A percentile compares a stretch with the other conserved stretches of the same genome.
Conservation (phyloP, 2,797 vertebrate species). For the Pangasius krempfi region DNA sequence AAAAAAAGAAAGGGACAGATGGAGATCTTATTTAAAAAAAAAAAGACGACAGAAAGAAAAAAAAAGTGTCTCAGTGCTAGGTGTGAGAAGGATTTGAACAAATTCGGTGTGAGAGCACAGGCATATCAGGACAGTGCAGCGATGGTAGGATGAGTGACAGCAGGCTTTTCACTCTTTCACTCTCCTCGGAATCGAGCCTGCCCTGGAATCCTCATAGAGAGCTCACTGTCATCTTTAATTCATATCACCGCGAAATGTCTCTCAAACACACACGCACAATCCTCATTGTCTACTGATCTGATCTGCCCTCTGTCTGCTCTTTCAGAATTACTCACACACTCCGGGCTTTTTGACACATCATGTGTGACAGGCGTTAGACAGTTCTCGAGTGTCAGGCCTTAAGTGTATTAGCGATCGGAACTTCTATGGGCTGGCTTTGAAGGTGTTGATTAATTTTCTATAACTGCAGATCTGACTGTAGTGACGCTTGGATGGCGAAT, state of each 20-base stretch:
- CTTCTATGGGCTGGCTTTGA: not conserved
- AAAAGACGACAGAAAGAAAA: not conserved
- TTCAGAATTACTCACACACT: slow-evolving; percentile 42
- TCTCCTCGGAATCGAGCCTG: slow-evolving; percentile 34
- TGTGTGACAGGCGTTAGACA: slow-evolving; percentile 31
- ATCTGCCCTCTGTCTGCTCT: slow-evolving; percentile 28
- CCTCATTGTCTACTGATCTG: slow-evolving; percentile 48
- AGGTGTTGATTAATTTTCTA: not conserved
- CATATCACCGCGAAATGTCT: slow-evolving; percentile 40
- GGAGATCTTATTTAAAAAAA: not conserved
- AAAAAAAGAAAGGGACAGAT: not conserved
- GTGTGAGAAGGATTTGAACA: not conserved
- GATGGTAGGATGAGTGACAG: slow-evolving; percentile 52
- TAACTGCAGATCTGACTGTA: not conserved
- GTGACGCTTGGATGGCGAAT: too few species aligned
- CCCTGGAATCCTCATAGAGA: slow-evolving; percentile 52
- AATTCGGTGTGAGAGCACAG: not conserved
- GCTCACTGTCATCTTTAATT: slow-evolving; percentile 61
- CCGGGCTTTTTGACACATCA: slow-evolving; percentile 31
- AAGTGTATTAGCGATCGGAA: not conserved
- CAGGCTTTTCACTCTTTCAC: slow-evolving; percentile 42
- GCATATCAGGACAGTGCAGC: slow-evolving; percentile 19
- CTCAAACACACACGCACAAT: slow-evolving; percentile 15
- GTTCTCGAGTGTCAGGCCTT: slow-evolving; percentile 17
- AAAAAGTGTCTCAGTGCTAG: not conserved